Percentiles rank a stretch among this genome's conserved stretches.
These are phyloP conservation scores for Nothoprocta pentlandii DNA, from an alignment of 2,113 vertebrate species.

Conservation along the genomic window DNA sequence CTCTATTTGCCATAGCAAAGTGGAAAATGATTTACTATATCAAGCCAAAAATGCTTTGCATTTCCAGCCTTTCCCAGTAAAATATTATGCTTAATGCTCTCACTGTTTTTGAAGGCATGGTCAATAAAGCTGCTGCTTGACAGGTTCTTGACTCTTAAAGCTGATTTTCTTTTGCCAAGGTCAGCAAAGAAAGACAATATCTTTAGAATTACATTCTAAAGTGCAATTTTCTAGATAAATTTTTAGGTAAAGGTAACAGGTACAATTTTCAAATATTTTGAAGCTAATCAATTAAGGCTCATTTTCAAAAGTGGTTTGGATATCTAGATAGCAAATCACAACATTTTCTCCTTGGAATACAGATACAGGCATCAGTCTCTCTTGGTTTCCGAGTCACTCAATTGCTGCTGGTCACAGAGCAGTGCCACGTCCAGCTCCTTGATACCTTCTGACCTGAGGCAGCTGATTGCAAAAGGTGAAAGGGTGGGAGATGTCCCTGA, in stretches of 20 bases:
- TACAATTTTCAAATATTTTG: neutral
- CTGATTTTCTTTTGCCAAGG: slow-evolving; percentile 27
- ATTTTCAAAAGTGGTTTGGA: neutral
- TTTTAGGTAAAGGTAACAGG: neutral
- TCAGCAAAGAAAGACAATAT: slow-evolving; percentile 23
- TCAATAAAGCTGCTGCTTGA: slow-evolving; percentile 52
- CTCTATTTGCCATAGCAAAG: slow-evolving; percentile 38
- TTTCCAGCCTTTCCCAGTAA: slow-evolving; percentile 66
- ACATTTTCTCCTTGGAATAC: neutral
- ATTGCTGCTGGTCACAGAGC: neutral
- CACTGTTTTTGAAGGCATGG: slow-evolving; percentile 36
- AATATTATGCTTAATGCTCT: slow-evolving; percentile 68
- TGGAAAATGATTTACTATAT: slow-evolving; percentile 35
- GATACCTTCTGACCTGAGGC: neutral
- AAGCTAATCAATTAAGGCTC: neutral
- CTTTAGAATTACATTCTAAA: neutral
- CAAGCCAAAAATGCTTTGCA: slow-evolving; percentile 49
- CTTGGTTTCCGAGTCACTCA: neutral
- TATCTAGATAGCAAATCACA: neutral
- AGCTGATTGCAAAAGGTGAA: accelerated
- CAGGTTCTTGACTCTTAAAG: slow-evolving; percentile 59
- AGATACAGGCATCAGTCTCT: neutral
- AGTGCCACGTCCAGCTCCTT: neutral
- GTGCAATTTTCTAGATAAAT: neutral
- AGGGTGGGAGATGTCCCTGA: neutral